Percentiles rank a stretch among this genome's conserved stretches.
Conservation (phyloP, 1,140 invertebrate species). For the Achatina immaculata region DNA sequence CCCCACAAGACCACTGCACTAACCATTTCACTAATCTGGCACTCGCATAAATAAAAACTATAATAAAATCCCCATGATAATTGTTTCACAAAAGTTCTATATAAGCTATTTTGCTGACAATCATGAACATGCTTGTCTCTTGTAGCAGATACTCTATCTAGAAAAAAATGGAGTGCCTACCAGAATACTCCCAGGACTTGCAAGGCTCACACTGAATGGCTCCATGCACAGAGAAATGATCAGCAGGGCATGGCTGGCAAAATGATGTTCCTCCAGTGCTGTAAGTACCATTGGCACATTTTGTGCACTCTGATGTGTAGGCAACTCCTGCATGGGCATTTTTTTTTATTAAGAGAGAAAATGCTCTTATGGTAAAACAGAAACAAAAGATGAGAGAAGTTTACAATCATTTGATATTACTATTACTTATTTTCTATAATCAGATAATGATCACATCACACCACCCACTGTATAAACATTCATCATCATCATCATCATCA, state of each 20-base stretch:
- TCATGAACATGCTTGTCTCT: no score
- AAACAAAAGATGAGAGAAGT: neutral
- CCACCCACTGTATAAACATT: no score
- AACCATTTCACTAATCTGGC: neutral
- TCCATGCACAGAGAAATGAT: conserved; percentile 72
- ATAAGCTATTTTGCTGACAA: no score
- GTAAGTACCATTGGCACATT: conserved; percentile 75
- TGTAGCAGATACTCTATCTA: no score
- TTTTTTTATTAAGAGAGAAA: neutral
- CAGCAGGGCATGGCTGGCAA: conserved; percentile 73
- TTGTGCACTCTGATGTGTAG: conserved; percentile 76
- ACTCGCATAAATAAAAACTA: no score
- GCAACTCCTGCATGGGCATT: conserved; percentile 73
- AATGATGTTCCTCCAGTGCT: conserved; percentile 69
- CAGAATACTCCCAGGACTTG: conserved; percentile 68
- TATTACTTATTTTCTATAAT: neutral
- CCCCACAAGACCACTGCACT: no score
- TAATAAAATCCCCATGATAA: no score
- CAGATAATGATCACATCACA: no score
- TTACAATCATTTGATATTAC: neutral
- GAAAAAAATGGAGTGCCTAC: no score
- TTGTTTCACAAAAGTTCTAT: no score
- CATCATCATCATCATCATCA: no score
- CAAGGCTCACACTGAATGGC: conserved; percentile 73
- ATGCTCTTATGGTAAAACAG: no score